Conservation (phyloP, 2,888 invertebrate species). For the Omphaloscelis lunosa region DNA sequence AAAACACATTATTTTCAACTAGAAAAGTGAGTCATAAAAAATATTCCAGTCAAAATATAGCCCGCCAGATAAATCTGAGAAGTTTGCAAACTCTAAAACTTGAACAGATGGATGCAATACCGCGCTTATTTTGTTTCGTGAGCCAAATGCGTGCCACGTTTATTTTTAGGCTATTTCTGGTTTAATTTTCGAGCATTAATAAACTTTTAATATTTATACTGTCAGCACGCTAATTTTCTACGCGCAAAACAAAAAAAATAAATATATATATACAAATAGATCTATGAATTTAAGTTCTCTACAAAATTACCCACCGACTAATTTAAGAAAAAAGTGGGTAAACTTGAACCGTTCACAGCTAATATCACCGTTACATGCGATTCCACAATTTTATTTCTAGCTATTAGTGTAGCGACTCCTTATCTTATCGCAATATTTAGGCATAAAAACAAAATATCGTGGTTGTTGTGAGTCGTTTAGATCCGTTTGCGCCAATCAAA, state of each 20-base stretch:
- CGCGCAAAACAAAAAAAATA: conserved; percentile 39
- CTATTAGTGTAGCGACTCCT: conserved; percentile 84
- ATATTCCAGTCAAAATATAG: conserved; percentile 23
- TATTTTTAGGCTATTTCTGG: conserved; percentile 55
- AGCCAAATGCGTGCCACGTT: conserved; percentile 50
- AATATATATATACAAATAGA: conserved; percentile 58
- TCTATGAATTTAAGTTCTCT: conserved; percentile 73
- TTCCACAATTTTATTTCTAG: conserved; percentile 88
- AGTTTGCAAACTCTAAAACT: conserved; percentile 57
- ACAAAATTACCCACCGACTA: conserved; percentile 78
- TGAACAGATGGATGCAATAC: conserved; percentile 60
- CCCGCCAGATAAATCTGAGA: conserved; percentile 44
- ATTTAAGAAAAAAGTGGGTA: conserved; percentile 84
- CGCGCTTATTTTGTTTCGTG: conserved; percentile 58
- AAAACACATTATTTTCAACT: not conserved
- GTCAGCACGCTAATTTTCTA: conserved; percentile 35
- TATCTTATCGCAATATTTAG: conserved; percentile 88
- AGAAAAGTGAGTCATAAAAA: conserved; percentile 16
- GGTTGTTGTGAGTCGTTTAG: conserved; percentile 76
- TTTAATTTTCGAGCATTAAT: conserved; percentile 43
- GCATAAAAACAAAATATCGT: conserved; percentile 85
- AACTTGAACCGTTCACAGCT: conserved; percentile 86
- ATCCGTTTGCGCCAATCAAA: conserved; percentile 74
- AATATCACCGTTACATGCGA: conserved; percentile 89
- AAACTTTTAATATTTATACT: conserved; percentile 52